These are phyloP conservation scores for Scalopus aquaticus DNA, from an alignment of 2,113 vertebrate genomes.

Conservation along the genomic window DNA sequence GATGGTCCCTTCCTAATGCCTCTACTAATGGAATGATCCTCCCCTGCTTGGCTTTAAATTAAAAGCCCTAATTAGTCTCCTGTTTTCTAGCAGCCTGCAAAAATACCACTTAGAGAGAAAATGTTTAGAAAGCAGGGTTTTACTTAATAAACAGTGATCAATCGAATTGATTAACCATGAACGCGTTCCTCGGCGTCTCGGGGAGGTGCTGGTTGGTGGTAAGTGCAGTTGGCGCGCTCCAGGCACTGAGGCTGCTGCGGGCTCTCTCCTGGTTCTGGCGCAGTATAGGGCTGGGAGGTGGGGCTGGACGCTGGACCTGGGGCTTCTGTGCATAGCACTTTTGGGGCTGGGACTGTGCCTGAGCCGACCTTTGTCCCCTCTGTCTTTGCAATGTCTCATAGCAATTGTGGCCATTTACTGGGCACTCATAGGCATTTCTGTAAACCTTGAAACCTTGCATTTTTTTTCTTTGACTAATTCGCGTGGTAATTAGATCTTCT, in stretches of 20 bases:
- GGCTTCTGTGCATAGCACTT: slow-evolving; percentile 70
- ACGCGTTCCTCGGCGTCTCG: slow-evolving; percentile 77
- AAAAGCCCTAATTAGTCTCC: slow-evolving; percentile 78
- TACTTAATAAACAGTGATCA: slow-evolving; percentile 87
- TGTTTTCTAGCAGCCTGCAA: slow-evolving; percentile 63
- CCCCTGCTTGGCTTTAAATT: slow-evolving; percentile 65
- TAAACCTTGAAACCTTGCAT: slow-evolving; percentile 81
- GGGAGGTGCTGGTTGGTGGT: slow-evolving; percentile 72
- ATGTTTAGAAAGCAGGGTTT: slow-evolving; percentile 85
- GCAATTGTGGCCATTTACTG: slow-evolving; percentile 79
- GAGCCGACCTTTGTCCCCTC: slow-evolving; percentile 76
- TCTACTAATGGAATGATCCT: neutral
- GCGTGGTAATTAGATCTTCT: slow-evolving; percentile 80
- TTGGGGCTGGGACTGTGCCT: slow-evolving; percentile 61
- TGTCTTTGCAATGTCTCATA: slow-evolving; percentile 73
- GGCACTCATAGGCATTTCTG: slow-evolving; percentile 74
- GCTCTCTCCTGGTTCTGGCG: slow-evolving; percentile 63
- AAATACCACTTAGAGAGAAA: slow-evolving; percentile 67
- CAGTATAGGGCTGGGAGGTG: slow-evolving; percentile 63
- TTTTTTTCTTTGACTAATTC: slow-evolving; percentile 75
- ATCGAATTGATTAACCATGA: slow-evolving; percentile 85
- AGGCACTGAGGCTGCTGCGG: slow-evolving; percentile 75
- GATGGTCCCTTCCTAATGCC: neutral
- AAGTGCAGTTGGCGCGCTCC: slow-evolving; percentile 72
- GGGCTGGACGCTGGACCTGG: neutral